phyloP scores from a whole-genome alignment of 1,140 invertebrate genomes.

The Choristoneura fumiferana region DNA sequence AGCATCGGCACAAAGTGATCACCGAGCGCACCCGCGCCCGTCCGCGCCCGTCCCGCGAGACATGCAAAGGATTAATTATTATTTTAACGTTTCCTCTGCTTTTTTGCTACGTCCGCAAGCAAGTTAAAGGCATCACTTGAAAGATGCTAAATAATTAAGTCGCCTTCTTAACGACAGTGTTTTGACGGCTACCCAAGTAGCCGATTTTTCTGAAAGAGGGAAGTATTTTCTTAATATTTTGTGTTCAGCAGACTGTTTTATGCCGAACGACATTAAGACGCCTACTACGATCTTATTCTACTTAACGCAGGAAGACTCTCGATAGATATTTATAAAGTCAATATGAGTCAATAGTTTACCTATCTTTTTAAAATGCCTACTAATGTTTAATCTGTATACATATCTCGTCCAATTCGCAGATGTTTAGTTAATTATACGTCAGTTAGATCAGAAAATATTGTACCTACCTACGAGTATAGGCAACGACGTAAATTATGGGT shows the following conservation, averaged over 20 bases:
- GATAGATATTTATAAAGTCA: neutral
- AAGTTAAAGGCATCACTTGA: slow-evolving; percentile 73
- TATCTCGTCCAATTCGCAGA: no score
- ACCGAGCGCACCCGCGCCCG: no score
- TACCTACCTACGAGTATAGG: no score
- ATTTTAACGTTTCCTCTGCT: slow-evolving; percentile 70
- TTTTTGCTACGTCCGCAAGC: slow-evolving; percentile 62
- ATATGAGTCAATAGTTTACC: no score
- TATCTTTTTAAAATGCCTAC: no score
- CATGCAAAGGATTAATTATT: slow-evolving; percentile 73
- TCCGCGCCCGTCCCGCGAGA: slow-evolving; percentile 30
- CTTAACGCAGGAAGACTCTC: neutral
- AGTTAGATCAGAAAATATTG: no score
- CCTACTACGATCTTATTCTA: neutral
- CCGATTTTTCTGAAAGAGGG: slow-evolving; percentile 42
- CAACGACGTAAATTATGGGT: no score
- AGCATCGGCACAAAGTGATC: slow-evolving; percentile 62
- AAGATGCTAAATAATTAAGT: slow-evolving; percentile 76
- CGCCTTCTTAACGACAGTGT: slow-evolving; percentile 62
- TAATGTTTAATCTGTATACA: no score
- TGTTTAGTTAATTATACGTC: no score
- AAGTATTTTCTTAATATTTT: slow-evolving; percentile 41
- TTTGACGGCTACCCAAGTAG: slow-evolving; percentile 57
- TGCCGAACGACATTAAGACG: slow-evolving; percentile 22
- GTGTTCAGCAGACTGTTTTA: slow-evolving; percentile 21